phyloP scores from a whole-genome alignment of 2,888 invertebrate genomes.

The Spodoptera picta region DNA sequence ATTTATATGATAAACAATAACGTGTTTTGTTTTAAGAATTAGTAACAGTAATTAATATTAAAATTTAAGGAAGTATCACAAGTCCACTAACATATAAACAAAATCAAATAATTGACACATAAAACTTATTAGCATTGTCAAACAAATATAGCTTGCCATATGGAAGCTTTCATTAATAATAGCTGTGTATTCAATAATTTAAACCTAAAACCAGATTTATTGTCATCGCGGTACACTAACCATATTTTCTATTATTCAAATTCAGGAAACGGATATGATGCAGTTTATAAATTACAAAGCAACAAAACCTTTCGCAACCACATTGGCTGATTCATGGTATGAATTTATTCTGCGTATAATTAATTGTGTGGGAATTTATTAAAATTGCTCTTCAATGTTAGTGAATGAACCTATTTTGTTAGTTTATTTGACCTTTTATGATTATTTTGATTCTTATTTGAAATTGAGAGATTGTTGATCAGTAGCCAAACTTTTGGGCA shows the following conservation, averaged over 20 bases:
- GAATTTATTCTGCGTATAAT: constrained; percentile 53
- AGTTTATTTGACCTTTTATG: constrained; percentile 12
- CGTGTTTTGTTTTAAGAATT: no score
- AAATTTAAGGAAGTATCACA: no score
- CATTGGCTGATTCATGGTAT: constrained; percentile 48
- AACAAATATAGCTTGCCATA: constrained; percentile 26
- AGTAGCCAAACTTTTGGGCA: no score
- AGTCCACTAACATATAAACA: no score
- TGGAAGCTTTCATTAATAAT: constrained; percentile 46
- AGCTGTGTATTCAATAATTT: constrained; percentile 47
- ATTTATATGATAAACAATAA: no score
- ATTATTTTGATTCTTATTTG: no score
- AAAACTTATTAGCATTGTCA: constrained; percentile 21
- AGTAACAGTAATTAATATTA: no score
- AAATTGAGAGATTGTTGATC: no score
- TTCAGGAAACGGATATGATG: constrained; percentile 55
- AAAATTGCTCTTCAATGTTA: constrained; percentile 29
- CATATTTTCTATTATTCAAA: constrained; percentile 59
- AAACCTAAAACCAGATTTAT: constrained; percentile 56
- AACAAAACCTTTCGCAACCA: constrained; percentile 39
- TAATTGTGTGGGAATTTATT: constrained; percentile 35
- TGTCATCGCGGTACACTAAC: constrained; percentile 45
- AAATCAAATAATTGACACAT: no score
- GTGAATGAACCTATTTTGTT: constrained; percentile 12
- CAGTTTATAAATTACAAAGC: constrained; percentile 57